Evolutionary conservation across 2,888 invertebrate species (phyloP), one percentile per base, ranked within the genome.

Genomic region (Lycia hirtaria): DNA sequence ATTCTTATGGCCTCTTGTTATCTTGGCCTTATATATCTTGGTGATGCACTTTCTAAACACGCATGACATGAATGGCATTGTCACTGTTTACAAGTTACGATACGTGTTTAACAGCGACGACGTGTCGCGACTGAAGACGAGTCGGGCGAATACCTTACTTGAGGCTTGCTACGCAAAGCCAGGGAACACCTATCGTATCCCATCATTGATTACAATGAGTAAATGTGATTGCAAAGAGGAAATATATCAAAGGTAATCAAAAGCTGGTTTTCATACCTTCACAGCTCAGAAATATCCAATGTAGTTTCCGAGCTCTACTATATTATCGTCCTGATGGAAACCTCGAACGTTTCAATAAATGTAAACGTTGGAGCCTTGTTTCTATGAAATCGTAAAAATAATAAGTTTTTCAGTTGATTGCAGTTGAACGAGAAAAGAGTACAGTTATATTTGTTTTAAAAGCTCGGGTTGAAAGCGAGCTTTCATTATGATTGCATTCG

Each of bases 401-500:
- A 45, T 32, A 38, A 32, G 0, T 47, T 50, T 62, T 59, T 54
- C 40, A 54, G 50, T 54, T 43, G 43, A 51, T 56, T 56, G 41
- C 44, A 54, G 32, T 26, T 53, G 35, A 33, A 47, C 17, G 14
- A 22, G 49, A 41, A 22, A 52, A 54, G n/a, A 22, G n/a, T n/a
- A 47, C 3, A 15, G 30, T 32, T 28, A 37, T 52, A 26, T 37
- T 48, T 37, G 26, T 24, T 47, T 28, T 33, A 32, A 41, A 50
- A 50, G 40, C 15, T 15, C 20, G 37, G 15, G 38, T 14, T 26
- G n/a, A 26, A 26, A 50, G 30, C 40, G 44, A 44, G 55, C 60
- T 67, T 60, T 58, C 60, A 50, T 19, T 67, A 60, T 58, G 59
- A 50, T 19, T 51, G 60, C 55, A 59, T 53, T 60, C 43, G 12